These are phyloP conservation scores for Apostichopus leukothele DNA, from an alignment of 53 echinoderm and acorn worm genomes.

Conservation along the genomic window DNA sequence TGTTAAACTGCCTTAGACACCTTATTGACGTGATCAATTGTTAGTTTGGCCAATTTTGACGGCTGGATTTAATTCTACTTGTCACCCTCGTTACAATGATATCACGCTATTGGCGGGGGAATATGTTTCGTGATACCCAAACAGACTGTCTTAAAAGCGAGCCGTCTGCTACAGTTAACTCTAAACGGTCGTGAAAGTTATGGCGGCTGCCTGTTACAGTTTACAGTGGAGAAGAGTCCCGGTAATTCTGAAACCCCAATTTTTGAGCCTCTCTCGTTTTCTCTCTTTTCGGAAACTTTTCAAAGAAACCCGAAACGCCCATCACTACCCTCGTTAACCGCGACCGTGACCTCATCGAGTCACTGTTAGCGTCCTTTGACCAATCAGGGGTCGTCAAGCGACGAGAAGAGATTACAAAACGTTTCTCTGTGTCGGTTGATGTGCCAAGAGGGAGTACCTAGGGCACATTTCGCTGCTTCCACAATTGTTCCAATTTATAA, in stretches of 20 bases:
- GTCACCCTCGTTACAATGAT: conserved; percentile 2
- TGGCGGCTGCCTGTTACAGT: no score
- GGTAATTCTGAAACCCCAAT: no score
- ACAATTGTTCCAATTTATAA: conserved; percentile 43
- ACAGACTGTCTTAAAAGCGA: no score
- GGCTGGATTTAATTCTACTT: conserved; percentile 10
- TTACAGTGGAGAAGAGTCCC: no score
- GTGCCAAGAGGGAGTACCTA: conserved; percentile 13
- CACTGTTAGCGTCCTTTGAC: conserved; percentile 1
- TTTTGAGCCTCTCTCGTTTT: no score
- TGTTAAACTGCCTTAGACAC: no score
- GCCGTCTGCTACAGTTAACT: no score
- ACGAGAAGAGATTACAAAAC: not conserved
- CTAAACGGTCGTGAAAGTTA: no score
- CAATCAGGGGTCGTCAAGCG: not conserved
- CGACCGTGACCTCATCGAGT: conserved; percentile 27
- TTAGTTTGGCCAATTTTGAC: conserved; percentile 26
- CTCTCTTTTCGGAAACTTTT: conserved; percentile 28
- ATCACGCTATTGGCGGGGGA: conserved; percentile 39
- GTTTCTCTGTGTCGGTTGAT: conserved; percentile 10
- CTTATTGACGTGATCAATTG: not conserved
- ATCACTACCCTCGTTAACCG: conserved; percentile 12
- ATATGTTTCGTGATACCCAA: not conserved
- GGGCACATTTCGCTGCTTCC: not conserved
- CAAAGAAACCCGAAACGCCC: conserved; percentile 23